Conservation (phyloP, 2,797 vertebrate genomes). For the Coilia nasus region DNA sequence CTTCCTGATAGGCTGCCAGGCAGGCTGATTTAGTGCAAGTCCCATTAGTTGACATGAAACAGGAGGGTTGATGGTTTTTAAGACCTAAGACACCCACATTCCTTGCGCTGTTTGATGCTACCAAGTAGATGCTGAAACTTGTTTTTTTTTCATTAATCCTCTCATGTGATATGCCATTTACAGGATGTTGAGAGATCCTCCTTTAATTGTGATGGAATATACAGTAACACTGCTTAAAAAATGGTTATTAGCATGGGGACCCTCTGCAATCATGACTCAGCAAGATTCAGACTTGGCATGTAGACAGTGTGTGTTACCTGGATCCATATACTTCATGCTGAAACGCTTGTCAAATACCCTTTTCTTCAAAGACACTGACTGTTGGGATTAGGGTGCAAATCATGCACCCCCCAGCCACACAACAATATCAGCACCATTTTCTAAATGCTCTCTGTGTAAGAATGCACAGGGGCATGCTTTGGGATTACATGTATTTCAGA, state of each 20-base stretch:
- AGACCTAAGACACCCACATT: not conserved
- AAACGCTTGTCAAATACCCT: not conserved
- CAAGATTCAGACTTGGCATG: not conserved
- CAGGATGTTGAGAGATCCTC: not conserved
- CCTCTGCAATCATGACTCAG: not conserved
- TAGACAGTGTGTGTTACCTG: not conserved
- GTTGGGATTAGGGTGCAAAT: not conserved
- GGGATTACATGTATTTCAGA: not conserved
- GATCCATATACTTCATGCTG: not conserved
- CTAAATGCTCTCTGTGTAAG: not conserved
- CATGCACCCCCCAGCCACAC: not conserved
- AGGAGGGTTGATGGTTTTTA: not conserved
- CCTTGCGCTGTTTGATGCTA: not conserved
- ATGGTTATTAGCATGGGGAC: not conserved
- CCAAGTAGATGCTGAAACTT: not conserved
- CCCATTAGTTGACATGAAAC: constrained; percentile 7
- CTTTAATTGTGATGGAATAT: not conserved
- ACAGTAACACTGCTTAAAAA: not conserved
- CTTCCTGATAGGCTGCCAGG: not conserved
- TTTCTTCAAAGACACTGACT: not conserved
- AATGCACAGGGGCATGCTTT: not conserved
- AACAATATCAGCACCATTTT: not conserved
- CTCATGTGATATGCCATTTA: not conserved
- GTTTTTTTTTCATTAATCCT: not conserved
- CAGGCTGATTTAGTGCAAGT: not conserved